A percentile compares a stretch with the other conserved stretches of the same genome.
Conservation (phyloP, 2,113 vertebrate genomes). For the Myotis brandtii region DNA sequence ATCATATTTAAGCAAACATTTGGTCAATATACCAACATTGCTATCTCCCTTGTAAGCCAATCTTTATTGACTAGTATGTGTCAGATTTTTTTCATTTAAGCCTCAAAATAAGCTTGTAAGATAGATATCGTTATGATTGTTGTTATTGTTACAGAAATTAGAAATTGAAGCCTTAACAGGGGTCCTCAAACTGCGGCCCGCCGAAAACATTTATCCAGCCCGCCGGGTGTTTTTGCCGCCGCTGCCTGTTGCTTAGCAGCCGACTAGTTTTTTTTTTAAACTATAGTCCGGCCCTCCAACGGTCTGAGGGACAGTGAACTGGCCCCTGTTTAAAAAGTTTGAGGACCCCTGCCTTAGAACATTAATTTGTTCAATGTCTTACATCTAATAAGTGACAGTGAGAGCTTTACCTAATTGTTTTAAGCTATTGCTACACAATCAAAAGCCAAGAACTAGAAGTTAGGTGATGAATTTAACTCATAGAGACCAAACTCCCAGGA, state of each 20-base stretch:
- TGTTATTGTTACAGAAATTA: not conserved
- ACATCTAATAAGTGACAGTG: not conserved
- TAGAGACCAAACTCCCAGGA: not conserved
- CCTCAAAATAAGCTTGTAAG: slow-evolving; percentile 15
- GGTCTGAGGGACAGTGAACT: too few relatives aligned
- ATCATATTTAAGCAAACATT: slow-evolving; percentile 12
- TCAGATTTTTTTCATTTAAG: slow-evolving; percentile 3
- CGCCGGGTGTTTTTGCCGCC: too few relatives aligned
- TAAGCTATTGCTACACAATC: not conserved
- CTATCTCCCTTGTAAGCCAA: not conserved
- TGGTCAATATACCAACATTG: not conserved
- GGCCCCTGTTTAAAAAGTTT: too few relatives aligned
- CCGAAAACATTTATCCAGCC: too few relatives aligned
- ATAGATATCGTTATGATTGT: not conserved
- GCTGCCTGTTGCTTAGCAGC: too few relatives aligned
- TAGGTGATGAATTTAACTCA: not conserved
- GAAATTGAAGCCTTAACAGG: not conserved
- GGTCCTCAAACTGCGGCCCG: too few relatives aligned
- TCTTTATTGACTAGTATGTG: not conserved
- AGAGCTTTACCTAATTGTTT: not conserved
- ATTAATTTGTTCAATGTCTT: slow-evolving; percentile 26
- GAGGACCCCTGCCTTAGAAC: not conserved
- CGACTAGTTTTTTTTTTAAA: too few relatives aligned
- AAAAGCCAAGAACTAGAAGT: slow-evolving; percentile 12
- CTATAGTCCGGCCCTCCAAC: too few relatives aligned